These are phyloP conservation scores for Hyposoter dolosus DNA, from an alignment of 2,888 invertebrate species.

Conservation along the genomic window DNA sequence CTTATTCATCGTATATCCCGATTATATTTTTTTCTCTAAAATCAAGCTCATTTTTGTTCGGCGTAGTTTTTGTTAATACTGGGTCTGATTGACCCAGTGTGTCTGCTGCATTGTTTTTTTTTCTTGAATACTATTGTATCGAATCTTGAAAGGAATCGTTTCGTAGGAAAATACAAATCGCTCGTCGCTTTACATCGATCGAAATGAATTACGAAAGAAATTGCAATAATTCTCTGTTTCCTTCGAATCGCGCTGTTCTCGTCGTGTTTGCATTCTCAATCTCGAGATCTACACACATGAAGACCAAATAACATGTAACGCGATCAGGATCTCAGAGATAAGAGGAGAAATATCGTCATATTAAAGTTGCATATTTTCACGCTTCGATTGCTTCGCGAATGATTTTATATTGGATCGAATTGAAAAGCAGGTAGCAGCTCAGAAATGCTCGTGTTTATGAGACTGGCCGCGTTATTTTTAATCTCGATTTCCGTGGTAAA, in stretches of 20 bases:
- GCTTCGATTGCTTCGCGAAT: constrained; percentile 55
- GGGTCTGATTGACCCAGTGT: not conserved
- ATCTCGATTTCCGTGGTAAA: constrained; percentile 8
- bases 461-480: not conserved
- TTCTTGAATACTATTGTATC: not conserved
- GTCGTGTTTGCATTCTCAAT: not conserved
- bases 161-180: not conserved
- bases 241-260: not conserved
- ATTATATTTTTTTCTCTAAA: not conserved
- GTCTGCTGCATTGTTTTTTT: no score
- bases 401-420: constrained; percentile 16
- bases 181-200: not conserved
- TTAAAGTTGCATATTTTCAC: constrained; percentile 48
- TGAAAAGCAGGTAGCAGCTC: constrained; percentile 8
- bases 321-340: constrained; percentile 15
- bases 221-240: not conserved
- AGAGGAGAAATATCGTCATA: constrained; percentile 24
- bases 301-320: not conserved
- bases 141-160: not conserved
- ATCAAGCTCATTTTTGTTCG: not conserved
- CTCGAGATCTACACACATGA: not conserved
- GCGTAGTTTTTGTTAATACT: not conserved
- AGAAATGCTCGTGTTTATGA: not conserved
- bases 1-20: constrained; percentile 21
- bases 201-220: not conserved